phyloP scores from a whole-genome alignment of 2,113 vertebrate genomes.

The Dipodomys spectabilis region DNA sequence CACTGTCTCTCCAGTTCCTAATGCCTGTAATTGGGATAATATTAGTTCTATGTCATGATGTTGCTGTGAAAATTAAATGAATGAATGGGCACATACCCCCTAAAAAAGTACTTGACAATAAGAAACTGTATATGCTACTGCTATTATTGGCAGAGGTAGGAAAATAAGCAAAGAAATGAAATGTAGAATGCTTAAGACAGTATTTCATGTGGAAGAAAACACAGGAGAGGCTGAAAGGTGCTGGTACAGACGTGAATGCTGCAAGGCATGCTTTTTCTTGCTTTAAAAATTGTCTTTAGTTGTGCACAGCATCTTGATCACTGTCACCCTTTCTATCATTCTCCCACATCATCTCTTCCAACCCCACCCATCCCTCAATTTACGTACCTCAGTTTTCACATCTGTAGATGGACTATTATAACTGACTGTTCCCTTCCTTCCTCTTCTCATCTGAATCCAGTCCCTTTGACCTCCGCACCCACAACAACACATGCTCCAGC shows the following conservation, averaged over 20 bases:
- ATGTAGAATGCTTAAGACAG: background rate
- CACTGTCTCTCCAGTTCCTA: background rate
- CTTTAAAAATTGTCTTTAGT: no score
- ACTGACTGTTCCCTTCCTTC: no score
- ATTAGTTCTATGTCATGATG: background rate
- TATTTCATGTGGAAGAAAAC: background rate
- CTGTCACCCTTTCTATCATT: no score
- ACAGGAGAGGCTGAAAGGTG: background rate
- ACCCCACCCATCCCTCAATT: no score
- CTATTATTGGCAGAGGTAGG: background rate
- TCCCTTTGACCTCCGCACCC: no score
- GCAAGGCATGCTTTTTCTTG: no score
- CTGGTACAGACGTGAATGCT: background rate
- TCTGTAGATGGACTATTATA: no score
- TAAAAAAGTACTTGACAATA: background rate
- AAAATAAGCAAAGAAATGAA: conserved; percentile 17
- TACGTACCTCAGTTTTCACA: no score
- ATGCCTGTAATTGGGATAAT: background rate
- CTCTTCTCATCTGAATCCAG: no score
- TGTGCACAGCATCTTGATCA: no score
- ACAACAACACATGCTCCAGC: no score
- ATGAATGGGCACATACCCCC: background rate
- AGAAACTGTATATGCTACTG: background rate
- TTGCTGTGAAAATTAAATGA: background rate
- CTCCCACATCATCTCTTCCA: no score